Evolutionary conservation across 2,113 vertebrate species (phyloP), one percentile per base, ranked within the genome.

Genomic region (Coracopsis vasa): DNA sequence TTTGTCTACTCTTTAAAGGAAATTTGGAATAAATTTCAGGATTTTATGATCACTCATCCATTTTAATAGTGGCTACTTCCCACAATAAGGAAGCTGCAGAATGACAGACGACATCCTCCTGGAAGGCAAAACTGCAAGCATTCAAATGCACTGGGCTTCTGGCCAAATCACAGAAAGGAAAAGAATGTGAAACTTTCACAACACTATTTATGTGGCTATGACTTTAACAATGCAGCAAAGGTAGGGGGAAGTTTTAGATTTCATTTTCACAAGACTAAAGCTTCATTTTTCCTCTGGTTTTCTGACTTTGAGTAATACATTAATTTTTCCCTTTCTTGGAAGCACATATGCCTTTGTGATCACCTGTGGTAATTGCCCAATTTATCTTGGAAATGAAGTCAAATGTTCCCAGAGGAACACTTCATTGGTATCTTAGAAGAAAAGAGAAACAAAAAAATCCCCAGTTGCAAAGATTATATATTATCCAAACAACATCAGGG

Each of bases 131-230:
- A 62, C 45, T 37, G 25, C 11, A 69, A 90, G 19, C 51, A 73
- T 41, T 83, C 3, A 24, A 86, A 84, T 70, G 69, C 27, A 77
- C 8, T 2, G 14, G 80, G 80, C 47, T 60, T 91, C 39, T 74
- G 35, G 65, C 80, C 77, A 92, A 95, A 87, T 86, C 61, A 77
- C 58, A 94, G 37, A 66, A 90, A 80, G 45, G 44, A 91, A 94
- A 91, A 86, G 72, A 80, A 74, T 37, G 28, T 9, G 50, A 70
- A 87, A 58, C 33, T 86, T 94, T 64, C 65, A 58, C 17, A 88
- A 51, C 13, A 33, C 24, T 64, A 39, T 88, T 84, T 75, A 70
- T 1, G 2, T 62, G 17, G 88, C 45, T 45, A 61, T 48, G 37
- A 66, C 64, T 88, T 66, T 28, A 73, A 80, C 60, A 88, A 83